These are phyloP conservation scores for Cryptophagus acutangulus DNA, from an alignment of 2,888 invertebrate species.

Conservation along the genomic window DNA sequence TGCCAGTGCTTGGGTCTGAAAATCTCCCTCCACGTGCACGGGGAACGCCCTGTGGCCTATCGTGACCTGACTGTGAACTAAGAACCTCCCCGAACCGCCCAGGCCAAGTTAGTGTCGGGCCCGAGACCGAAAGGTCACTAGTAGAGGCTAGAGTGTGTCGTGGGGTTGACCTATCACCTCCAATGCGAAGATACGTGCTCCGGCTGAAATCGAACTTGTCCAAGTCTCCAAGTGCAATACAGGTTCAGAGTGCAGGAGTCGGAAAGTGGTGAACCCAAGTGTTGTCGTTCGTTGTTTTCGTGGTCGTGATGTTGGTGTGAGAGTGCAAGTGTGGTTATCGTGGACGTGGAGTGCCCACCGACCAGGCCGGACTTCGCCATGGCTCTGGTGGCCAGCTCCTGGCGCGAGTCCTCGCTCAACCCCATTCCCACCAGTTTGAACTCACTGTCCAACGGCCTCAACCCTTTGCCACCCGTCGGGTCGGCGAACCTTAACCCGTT, in stretches of 20 bases:
- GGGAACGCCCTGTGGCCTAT: conserved; percentile 49
- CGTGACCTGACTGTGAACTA: conserved; percentile 49
- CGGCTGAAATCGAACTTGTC: conserved; percentile 28
- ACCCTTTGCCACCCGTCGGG: conserved; percentile 47
- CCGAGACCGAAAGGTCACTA: conserved; percentile 50
- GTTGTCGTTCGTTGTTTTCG: too few relatives aligned
- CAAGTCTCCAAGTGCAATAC: conserved; percentile 30
- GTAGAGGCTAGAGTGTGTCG: conserved; percentile 51
- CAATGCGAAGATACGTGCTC: conserved; percentile 38
- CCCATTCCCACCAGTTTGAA: conserved; percentile 53
- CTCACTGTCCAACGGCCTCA: conserved; percentile 53
- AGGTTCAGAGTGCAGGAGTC: conserved; percentile 34
- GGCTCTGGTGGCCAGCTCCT: conserved; percentile 59
- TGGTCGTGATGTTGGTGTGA: conserved; percentile 30
- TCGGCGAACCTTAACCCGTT: conserved; percentile 54
- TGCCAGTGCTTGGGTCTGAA: too few relatives aligned
- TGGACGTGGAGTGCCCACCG: conserved; percentile 42
- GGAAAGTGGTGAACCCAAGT: conserved; percentile 31
- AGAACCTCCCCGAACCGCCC: conserved; percentile 50
- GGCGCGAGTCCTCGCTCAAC: conserved; percentile 57
- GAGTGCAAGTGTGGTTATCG: conserved; percentile 31
- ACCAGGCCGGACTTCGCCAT: conserved; percentile 41
- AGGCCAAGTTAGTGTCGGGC: conserved; percentile 50
- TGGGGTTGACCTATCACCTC: conserved; percentile 51
- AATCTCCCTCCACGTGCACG: conserved; percentile 31